Evolutionary conservation across 92 coral and sea anemone genomes (phyloP).

Genomic region (Siderastrea siderea): DNA sequence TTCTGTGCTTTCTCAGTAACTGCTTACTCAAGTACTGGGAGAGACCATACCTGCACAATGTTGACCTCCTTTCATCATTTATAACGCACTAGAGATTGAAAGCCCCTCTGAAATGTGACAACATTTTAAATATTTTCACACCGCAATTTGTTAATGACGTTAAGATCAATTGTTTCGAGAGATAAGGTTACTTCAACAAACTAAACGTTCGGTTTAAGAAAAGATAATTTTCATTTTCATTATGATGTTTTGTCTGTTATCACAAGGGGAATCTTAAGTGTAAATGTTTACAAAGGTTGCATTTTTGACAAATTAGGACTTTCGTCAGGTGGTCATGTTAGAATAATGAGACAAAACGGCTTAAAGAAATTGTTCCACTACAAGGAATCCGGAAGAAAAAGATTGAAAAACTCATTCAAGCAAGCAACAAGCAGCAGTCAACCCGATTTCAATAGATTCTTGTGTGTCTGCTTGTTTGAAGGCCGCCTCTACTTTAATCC

Average conservation of each 20-base stretch:
- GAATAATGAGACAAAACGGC: neutral
- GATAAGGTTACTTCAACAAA: neutral
- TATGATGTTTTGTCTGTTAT: neutral
- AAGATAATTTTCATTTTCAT: neutral
- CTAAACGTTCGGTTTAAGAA: neutral
- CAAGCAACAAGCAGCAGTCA: too few relatives aligned
- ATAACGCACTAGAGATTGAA: neutral
- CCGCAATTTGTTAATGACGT: slow-evolving; percentile 17
- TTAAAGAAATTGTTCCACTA: too few relatives aligned
- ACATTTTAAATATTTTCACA: slow-evolving; percentile 2
- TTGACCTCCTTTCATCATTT: neutral
- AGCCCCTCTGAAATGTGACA: neutral
- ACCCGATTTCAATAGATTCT: too few relatives aligned
- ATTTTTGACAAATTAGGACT: neutral
- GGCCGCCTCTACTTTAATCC: too few relatives aligned
- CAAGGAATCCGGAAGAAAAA: too few relatives aligned
- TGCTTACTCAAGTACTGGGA: neutral
- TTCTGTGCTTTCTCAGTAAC: neutral
- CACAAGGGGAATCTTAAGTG: neutral
- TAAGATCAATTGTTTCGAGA: neutral
- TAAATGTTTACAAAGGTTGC: neutral
- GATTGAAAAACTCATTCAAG: too few relatives aligned
- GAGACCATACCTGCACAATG: neutral
- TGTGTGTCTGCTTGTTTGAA: too few relatives aligned
- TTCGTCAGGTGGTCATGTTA: neutral